Conservation (phyloP, 1,140 invertebrate species). For the Brachionus angularis region DNA sequence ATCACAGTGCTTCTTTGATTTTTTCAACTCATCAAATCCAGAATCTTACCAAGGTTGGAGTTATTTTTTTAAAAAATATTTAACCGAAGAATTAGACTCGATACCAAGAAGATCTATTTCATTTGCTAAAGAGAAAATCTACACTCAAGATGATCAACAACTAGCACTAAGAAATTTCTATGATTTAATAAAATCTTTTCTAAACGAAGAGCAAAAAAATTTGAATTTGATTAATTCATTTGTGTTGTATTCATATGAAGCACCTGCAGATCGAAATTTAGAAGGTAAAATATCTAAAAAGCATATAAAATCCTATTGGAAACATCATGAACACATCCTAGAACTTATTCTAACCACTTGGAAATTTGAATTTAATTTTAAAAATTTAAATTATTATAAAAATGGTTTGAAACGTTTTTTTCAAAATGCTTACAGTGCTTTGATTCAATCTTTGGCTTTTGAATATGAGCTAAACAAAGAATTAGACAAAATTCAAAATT, state of each 20-base stretch:
- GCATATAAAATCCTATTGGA: slow-evolving; percentile 27
- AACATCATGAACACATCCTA: slow-evolving; percentile 8
- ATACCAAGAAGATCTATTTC: slow-evolving; percentile 27
- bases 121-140: slow-evolving; percentile 31
- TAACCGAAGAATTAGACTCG: slow-evolving; percentile 7
- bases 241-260: slow-evolving; percentile 14
- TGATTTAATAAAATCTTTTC: background rate
- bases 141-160: slow-evolving; percentile 28
- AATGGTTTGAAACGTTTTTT: slow-evolving; percentile 8
- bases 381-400: slow-evolving; percentile 3
- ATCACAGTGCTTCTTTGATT: slow-evolving; percentile 22
- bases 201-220: background rate
- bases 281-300: slow-evolving; percentile 27
- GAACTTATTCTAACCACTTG: too few species aligned
- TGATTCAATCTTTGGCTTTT: background rate
- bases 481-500: background rate
- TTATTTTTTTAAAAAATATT: background rate
- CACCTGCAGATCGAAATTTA: slow-evolving; percentile 2
- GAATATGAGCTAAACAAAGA: background rate
- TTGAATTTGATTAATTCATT: background rate
- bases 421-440: background rate
- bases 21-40: background rate
- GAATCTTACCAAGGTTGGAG: slow-evolving; percentile 1
- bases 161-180: slow-evolving; percentile 21
- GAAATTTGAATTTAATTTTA: slow-evolving; percentile 10